Evolutionary conservation across 2,113 vertebrate genomes (phyloP), one percentile per base, ranked within the genome.

Genomic region (Hemiscyllium ocellatum): DNA sequence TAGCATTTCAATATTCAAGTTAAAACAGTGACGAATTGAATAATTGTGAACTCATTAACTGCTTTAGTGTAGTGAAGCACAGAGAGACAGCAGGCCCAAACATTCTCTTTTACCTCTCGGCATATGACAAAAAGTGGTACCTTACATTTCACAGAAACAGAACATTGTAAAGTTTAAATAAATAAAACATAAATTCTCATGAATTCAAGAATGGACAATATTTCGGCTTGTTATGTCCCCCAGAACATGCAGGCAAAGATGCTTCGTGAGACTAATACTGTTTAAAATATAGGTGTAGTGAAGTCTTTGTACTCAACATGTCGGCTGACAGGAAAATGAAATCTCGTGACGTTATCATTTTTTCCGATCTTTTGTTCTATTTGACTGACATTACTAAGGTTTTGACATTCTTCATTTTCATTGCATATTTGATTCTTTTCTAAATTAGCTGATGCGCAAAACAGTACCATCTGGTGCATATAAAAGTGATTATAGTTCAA

Each of bases 81-180:
- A 70, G 94, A 33, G 42, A 72, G 85, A 56, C 19, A 68, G 37
- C 93, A 52, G 37, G 22, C 94, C n/a, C 15, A 13, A 50, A 50
- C 42, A 50, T 42, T 95, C 37, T 76, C 42, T 70, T 72, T 95
- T 52, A 52, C 94, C 94, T 95, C 69, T 19, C 52, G 68, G 47
- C 94, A 95, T 52, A 29, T 95, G 94, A 95, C 94, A 95, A 95
- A 95, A 95, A 95, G 94, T 95, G 94, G 68, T 70, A 70, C 68
- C 68, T 95, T 95, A 95, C 94, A 95, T 76, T 72, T 95, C 68
- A 95, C 94, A 95, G 94, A 50, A 95, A 70, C 94, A 50, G 68
- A 70, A 93, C 37, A 68, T 95, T 42, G 42, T 94, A 95, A 95
- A 76, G 69, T 95, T 95, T 95, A 95, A 95, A 95, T 95, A 95